Conservation (phyloP, 2,888 invertebrate genomes). For the Nasonia oneida region DNA sequence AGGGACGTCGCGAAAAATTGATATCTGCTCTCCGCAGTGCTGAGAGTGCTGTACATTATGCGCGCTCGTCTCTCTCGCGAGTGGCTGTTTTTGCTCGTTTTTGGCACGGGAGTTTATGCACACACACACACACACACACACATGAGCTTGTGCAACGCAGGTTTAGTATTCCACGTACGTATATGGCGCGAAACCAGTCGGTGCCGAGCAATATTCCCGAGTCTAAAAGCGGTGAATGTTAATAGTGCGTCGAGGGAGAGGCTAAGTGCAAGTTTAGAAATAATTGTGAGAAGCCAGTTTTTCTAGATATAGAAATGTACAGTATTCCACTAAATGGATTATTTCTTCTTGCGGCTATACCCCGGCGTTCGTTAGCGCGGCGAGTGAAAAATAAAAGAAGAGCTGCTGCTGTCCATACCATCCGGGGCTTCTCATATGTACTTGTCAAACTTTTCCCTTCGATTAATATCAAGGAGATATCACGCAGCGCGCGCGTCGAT, state of each 20-base stretch:
- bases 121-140: no score
- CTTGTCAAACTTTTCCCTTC: slow-evolving; percentile 56
- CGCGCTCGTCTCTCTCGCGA: neutral
- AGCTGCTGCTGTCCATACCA: neutral
- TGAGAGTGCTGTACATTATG: neutral
- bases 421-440: slow-evolving; percentile 30
- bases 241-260: neutral
- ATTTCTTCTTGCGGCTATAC: neutral
- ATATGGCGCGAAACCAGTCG: neutral
- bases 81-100: neutral
- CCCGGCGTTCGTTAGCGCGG: neutral
- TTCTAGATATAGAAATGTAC: neutral
- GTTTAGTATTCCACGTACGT: neutral
- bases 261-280: slow-evolving; percentile 1
- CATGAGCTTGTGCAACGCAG: neutral
- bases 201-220: neutral
- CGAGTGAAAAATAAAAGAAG: slow-evolving; percentile 21
- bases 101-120: neutral
- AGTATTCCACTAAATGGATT: slow-evolving; percentile 45
- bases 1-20: neutral
- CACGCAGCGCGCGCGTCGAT: slow-evolving; percentile 21
- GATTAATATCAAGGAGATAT: slow-evolving; percentile 50
- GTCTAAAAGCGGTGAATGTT: neutral
- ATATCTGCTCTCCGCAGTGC: neutral
- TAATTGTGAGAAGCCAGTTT: slow-evolving; percentile 2